Base-by-base conservation (phyloP, 2,888 invertebrate genomes). In the Thymelicus sylvestris region DNA sequence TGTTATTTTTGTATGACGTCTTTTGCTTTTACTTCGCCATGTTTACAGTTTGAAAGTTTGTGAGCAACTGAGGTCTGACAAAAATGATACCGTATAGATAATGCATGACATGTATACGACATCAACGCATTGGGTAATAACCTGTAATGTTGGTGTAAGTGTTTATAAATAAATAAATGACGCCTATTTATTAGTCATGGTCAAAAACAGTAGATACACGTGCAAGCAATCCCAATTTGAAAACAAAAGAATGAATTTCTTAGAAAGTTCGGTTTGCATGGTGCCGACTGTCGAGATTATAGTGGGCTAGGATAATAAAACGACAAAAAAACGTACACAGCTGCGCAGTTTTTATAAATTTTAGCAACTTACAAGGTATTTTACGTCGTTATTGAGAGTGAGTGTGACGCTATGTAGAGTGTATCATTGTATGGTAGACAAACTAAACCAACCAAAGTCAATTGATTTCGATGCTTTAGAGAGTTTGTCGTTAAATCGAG, bases 351-450 rank as follows among this genome's bases (percentile, higher is more conserved):
- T 62, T 47, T 47, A 47, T 13, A 13, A 47, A 47, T 47, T 47
- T 47, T 13, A 47, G 12, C 47, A 47, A 47, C n/a, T 47, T n/a
- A 41, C 6, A 62, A 15, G 41, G 41, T 61, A 68, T 57, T 55
- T n/a, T 19, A 7, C 19, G 52, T 52, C 66, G 67, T 72, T 72
- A 72, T 72, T 66, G 64, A 71, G 71, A 71, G 71, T 66, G 66
- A 59, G 64, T 65, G 70, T 70, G 41, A 70, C 48, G 61, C 66
- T 71, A 71, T 60, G 24, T 71, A 57, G 66, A 71, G 66, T 71
- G 66, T 66, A 57, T 31, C 24, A 57, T 57, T 57, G 57, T 57
- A 57, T 57, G 31, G 61, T 68, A 67, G 59, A 70, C 66, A 72
- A 61, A 10, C 61, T 61, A 61, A 61, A 61, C 61, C 41, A 61